Evolutionary conservation across 2,888 invertebrate species (phyloP), one percentile per base, ranked within the genome.

Genomic region (Exocentrus adspersus): DNA sequence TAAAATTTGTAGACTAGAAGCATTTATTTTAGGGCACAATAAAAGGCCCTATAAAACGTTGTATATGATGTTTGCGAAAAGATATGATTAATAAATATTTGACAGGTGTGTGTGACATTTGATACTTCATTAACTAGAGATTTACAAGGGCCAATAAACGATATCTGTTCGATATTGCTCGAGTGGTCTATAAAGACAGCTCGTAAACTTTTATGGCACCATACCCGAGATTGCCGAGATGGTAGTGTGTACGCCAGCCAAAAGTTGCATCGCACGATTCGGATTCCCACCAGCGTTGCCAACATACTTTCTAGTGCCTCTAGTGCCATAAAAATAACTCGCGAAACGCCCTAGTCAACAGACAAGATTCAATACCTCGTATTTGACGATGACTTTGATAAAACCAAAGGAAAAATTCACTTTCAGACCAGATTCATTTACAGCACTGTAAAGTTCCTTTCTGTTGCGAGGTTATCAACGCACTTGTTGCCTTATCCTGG

Each of bases 131-230:
- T 79, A 79, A 78, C 77, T 76, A 72, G 76, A 80, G 80, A 81
- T 81, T 81, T 81, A 81, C 78, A 80, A 78, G 76, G 77, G 74
- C 75, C 78, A 80, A 81, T 81, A 81, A 80, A 80, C 75, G 80
- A 80, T 81, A 80, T 80, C 79, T 78, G 77, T 73, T 78, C 76
- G 76, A 79, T 80, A 79, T 79, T 75, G 75, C 77, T 75, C 74
- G 78, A 78, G 76, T 77, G 80, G 78, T 75, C 79, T 77, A 80
- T 80, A 80, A 80, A 80, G 77, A 74, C 70, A 73, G 74, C 72
- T 75, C 76, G 77, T 81, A 81, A 81, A 81, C 69, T 78, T 81
- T 81, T 80, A 80, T 77, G 72, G 75, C 75, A 75, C 75, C 74
- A 74, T 76, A 74, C 68, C 74, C 72, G 75, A 78, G 78, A 77